These are phyloP conservation scores for Gambusia affinis DNA, from an alignment of 2,113 vertebrate genomes.

Conservation along the genomic window DNA sequence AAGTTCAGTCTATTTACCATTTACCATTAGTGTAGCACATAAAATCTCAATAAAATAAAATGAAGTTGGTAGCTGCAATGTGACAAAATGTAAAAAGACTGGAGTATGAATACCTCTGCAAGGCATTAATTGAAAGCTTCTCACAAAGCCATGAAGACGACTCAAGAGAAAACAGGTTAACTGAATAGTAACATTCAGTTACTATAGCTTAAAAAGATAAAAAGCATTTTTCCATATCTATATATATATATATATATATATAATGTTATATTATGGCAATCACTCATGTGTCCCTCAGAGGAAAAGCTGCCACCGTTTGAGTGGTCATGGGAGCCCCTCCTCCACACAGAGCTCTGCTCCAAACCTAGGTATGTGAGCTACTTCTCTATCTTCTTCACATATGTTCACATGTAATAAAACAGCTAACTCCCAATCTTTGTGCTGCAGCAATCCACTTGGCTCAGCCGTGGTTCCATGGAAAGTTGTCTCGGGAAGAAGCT, in stretches of 20 bases:
- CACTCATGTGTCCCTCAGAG: conserved; percentile 80
- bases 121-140: not conserved
- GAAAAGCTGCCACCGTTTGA: conserved; percentile 91
- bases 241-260: too few species aligned
- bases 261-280: conserved; percentile 8
- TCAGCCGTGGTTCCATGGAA: conserved; percentile 97
- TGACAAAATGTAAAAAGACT: not conserved
- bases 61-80: too few species aligned
- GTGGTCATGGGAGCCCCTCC: conserved; percentile 86
- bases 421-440: conserved; percentile 10
- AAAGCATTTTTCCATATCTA: too few species aligned
- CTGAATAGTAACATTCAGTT: not conserved
- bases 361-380: conserved; percentile 83
- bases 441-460: conserved; percentile 87
- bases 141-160: not conserved
- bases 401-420: not conserved
- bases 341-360: conserved; percentile 81
- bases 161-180: not conserved
- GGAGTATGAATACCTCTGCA: not conserved
- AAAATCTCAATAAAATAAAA: too few species aligned
- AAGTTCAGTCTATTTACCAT: too few species aligned
- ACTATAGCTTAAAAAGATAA: too few species aligned
- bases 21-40: too few species aligned
- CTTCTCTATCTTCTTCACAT: not conserved
- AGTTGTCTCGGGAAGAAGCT: conserved; percentile 93